phyloP scores from a whole-genome alignment of 2,888 invertebrate genomes.

The Tetranychus piercei region DNA sequence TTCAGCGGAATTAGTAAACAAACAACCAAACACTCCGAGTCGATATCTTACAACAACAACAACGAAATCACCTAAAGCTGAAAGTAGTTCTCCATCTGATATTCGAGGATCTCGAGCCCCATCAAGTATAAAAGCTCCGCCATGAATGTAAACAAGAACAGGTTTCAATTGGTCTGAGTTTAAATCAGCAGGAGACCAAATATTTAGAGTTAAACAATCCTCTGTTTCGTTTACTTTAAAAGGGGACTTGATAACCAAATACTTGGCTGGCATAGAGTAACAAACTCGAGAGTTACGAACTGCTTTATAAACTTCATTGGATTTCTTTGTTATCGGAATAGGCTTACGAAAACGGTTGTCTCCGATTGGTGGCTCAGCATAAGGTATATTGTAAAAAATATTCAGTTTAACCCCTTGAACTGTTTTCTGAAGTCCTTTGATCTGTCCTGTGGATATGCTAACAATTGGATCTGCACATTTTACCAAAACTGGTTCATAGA shows the following conservation, averaged over 20 bases:
- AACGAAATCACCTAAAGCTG: slow-evolving; percentile 17
- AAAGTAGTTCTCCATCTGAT: not conserved
- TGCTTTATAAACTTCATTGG: not conserved
- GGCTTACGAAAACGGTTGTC: not conserved
- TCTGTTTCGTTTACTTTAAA: slow-evolving; percentile 6
- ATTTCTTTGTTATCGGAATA: not conserved
- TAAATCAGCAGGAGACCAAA: slow-evolving; percentile 3
- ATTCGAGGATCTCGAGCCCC: not conserved
- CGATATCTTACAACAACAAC: slow-evolving; percentile 20
- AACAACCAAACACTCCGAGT: slow-evolving; percentile 17
- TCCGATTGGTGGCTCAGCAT: not conserved
- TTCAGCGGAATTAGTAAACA: slow-evolving; percentile 14
- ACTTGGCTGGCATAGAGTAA: not conserved
- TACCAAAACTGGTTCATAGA: not conserved
- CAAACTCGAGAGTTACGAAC: not conserved
- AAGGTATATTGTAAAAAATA: not conserved
- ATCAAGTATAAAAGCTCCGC: slow-evolving; percentile 20
- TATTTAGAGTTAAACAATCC: slow-evolving; percentile 18
- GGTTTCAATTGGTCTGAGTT: slow-evolving; percentile 10
- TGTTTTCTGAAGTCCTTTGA: not conserved
- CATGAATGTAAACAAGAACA: slow-evolving; percentile 21
- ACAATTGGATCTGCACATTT: not conserved
- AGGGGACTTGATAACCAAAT: too few species aligned
- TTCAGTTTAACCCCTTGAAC: not conserved
- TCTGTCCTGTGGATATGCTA: not conserved